Conservation (phyloP, 2,113 vertebrate genomes). For the Labrus mixtus region DNA sequence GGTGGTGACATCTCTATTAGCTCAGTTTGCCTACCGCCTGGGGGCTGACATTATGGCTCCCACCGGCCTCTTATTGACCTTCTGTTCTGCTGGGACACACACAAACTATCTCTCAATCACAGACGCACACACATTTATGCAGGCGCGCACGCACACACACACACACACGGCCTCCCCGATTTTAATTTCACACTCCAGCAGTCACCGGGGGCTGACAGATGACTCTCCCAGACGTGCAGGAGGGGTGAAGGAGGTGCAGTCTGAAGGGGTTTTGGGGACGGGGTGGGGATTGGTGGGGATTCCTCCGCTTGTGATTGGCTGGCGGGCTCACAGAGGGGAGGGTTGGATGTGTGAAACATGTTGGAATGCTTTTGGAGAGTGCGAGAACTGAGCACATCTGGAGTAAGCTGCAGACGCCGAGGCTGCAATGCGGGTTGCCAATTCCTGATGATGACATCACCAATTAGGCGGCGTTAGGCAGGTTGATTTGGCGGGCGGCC, state of each 20-base stretch:
- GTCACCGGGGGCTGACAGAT: constrained; percentile 87
- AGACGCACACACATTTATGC: constrained; percentile 25
- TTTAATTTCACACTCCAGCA: constrained; percentile 92
- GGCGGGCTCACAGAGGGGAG: constrained; percentile 17
- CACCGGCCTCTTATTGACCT: constrained; percentile 72
- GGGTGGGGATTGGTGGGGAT: constrained; percentile 42
- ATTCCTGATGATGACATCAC: constrained; percentile 67
- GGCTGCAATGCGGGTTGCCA: constrained; percentile 28
- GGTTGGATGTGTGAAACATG: constrained; percentile 23
- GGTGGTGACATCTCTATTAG: constrained; percentile 80
- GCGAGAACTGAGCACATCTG: constrained; percentile 58
- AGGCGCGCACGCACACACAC: constrained; percentile 25
- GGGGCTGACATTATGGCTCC: constrained; percentile 74
- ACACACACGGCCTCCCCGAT: constrained; percentile 71
- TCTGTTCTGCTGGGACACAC: constrained; percentile 57
- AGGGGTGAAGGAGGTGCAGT: constrained; percentile 56
- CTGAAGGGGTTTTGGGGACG: constrained; percentile 26
- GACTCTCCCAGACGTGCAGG: constrained; percentile 78
- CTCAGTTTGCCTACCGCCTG: constrained; percentile 75
- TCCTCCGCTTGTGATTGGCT: constrained; percentile 70
- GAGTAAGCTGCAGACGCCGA: background rate
- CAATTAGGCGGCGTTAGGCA: constrained; percentile 10
- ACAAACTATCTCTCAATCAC: constrained; percentile 37
- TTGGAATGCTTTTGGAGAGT: constrained; percentile 58
- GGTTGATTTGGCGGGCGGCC: background rate